Base-by-base conservation (phyloP, 23 tunicate species). In the Botrylloides violaceus region DNA sequence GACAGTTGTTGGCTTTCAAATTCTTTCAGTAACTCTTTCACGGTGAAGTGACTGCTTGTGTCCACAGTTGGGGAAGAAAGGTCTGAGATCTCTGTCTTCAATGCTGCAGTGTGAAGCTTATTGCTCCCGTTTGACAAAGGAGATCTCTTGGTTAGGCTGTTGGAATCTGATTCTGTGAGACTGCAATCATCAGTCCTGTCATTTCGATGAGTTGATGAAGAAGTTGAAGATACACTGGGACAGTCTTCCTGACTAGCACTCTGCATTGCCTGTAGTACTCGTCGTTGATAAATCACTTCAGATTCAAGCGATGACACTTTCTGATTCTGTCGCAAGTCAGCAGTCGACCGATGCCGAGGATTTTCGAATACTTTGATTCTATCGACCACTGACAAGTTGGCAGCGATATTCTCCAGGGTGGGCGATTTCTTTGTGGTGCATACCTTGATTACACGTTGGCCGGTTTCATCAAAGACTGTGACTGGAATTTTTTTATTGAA, bases 311-410 rank as follows among this genome's bases (percentile, higher is more conserved):
- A 81, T 2, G 95, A 75, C 3, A 87, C 34, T 30, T 36, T 43
- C 29, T 73, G 33, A 58, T 82, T 79, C 18, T 29, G 65, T 53
- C 83, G 84, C 15, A 90, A 78, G 59, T 88, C 96, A 34, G 39
- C 56, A 39, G 79, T 80, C 25, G 83, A 81, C 34, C 83, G 65
- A 15, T 74, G 32, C 3, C 80, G 73, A 3, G 97, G 90, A 3
- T 50, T 65, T 50, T 83, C 66, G 49, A 77, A 90, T 19, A 90
- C 97, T 47, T 27, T 21, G 22, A 90, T 79, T 5, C 97, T 59
- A 12, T 90, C 62, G 29, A 77, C 70, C 35, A 90, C 50, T n/a
- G 79, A 65, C 27, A 47, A 50, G 26, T 65, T 65, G 26, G 53
- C 29, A 3, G 61, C 60, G 33, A 27, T 31, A 7, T 7, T 22